phyloP scores from a whole-genome alignment of 37 sponge, comb jelly and placozoan genomes.

The Beroe ovata region DNA sequence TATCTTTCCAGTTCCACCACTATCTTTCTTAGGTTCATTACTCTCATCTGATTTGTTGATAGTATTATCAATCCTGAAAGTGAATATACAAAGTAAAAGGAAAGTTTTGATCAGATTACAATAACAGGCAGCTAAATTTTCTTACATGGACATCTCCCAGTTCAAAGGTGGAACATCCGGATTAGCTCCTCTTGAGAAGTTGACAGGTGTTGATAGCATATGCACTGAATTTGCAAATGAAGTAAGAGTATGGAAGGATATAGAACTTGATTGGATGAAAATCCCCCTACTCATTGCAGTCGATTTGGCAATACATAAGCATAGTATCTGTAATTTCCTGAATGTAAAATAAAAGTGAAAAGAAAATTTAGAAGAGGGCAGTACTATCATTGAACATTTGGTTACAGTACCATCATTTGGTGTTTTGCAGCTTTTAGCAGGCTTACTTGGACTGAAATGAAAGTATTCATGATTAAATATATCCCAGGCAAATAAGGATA shows the following conservation, averaged over 20 bases:
- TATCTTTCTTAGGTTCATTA: background rate
- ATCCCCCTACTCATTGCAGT: too few species aligned
- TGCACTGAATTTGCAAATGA: slow-evolving; percentile 32
- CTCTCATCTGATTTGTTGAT: slow-evolving; percentile 60
- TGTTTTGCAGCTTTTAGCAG: slow-evolving; percentile 25
- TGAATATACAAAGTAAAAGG: too few species aligned
- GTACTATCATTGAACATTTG: too few species aligned
- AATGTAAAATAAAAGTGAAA: too few species aligned
- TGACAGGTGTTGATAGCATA: slow-evolving; percentile 18
- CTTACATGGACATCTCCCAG: slow-evolving; percentile 55
- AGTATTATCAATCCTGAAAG: slow-evolving; percentile 47
- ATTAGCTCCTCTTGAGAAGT: slow-evolving; percentile 4
- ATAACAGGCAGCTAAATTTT: too few species aligned
- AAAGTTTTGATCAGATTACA: too few species aligned
- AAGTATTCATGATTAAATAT: background rate
- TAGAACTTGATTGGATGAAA: too few species aligned
- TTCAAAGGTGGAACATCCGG: slow-evolving; percentile 23
- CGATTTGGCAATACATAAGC: too few species aligned
- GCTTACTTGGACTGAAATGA: slow-evolving; percentile 62
- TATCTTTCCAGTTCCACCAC: background rate
- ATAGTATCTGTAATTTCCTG: too few species aligned
- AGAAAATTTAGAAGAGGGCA: too few species aligned
- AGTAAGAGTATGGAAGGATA: too few species aligned
- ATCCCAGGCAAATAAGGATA: background rate
- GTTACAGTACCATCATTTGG: slow-evolving; percentile 24